phyloP scores from a whole-genome alignment of 2,113 vertebrate species.

The Orthonyx spaldingii region DNA sequence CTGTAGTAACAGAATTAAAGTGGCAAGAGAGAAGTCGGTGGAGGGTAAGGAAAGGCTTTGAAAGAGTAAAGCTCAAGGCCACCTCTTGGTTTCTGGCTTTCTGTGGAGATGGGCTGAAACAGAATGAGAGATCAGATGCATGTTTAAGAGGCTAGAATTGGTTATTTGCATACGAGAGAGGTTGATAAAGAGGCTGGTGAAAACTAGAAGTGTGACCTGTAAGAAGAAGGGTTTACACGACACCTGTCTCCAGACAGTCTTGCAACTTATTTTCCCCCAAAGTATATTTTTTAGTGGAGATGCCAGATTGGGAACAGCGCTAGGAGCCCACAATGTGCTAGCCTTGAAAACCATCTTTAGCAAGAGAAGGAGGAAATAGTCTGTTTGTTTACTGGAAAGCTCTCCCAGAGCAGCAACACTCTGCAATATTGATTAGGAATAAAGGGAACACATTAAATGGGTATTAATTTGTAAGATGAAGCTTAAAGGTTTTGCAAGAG shows the following conservation, averaged over 20 bases:
- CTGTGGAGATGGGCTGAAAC: not conserved
- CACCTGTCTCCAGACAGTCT: not conserved
- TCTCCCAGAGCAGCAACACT: not conserved
- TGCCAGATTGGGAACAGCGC: not conserved
- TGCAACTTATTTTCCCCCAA: not conserved
- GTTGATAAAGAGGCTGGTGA: not conserved
- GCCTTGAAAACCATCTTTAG: not conserved
- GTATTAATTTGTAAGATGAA: not conserved
- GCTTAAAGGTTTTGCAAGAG: not conserved
- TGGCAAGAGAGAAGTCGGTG: not conserved
- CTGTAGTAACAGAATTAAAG: slow-evolving; percentile 46
- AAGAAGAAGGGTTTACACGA: not conserved
- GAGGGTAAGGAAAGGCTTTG: not conserved
- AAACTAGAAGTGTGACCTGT: not conserved
- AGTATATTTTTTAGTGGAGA: not conserved
- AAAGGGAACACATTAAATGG: not conserved
- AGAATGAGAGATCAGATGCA: not conserved
- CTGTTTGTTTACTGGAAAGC: slow-evolving; percentile 25
- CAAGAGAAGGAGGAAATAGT: not conserved
- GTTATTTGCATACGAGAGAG: not conserved
- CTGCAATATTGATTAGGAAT: not conserved
- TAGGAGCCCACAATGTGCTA: not conserved
- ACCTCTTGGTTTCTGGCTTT: not conserved
- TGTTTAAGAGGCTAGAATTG: not conserved
- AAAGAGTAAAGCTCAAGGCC: not conserved